phyloP scores from a whole-genome alignment of 2,797 vertebrate genomes.

The Psittacula echo region DNA sequence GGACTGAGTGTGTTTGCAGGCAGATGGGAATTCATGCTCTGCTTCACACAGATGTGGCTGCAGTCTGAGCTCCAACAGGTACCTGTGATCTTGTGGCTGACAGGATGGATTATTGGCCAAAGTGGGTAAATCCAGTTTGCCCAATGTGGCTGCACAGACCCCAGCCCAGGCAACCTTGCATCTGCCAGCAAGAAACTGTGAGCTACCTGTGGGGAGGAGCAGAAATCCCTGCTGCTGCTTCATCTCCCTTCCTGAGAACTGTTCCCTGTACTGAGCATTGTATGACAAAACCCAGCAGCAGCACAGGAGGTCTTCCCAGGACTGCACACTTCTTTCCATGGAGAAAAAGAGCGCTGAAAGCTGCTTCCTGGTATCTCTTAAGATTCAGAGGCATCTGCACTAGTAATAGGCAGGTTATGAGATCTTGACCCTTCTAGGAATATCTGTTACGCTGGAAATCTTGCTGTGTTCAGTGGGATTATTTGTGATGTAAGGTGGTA shows the following conservation, averaged over 20 bases:
- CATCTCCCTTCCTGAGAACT: background rate
- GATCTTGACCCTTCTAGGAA: background rate
- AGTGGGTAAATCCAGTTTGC: background rate
- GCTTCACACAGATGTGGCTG: background rate
- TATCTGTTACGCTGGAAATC: background rate
- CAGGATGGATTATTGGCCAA: background rate
- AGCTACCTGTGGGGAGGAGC: background rate
- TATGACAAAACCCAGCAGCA: background rate
- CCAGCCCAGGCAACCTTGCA: background rate
- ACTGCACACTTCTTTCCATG: background rate
- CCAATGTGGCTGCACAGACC: background rate
- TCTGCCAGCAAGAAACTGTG: background rate
- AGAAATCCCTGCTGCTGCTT: background rate
- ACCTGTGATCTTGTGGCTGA: background rate
- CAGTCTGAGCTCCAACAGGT: background rate
- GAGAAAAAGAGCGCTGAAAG: background rate
- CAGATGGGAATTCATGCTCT: background rate
- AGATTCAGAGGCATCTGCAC: background rate
- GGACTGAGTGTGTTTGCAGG: background rate
- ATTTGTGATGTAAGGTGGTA: background rate
- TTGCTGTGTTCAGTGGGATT: background rate
- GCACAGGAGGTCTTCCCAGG: background rate
- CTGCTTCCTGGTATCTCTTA: background rate
- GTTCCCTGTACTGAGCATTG: rapidly evolving
- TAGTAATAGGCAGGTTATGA: background rate